Conservation (phyloP, 2,113 vertebrate species). For the Drymodes brunneopygia region DNA sequence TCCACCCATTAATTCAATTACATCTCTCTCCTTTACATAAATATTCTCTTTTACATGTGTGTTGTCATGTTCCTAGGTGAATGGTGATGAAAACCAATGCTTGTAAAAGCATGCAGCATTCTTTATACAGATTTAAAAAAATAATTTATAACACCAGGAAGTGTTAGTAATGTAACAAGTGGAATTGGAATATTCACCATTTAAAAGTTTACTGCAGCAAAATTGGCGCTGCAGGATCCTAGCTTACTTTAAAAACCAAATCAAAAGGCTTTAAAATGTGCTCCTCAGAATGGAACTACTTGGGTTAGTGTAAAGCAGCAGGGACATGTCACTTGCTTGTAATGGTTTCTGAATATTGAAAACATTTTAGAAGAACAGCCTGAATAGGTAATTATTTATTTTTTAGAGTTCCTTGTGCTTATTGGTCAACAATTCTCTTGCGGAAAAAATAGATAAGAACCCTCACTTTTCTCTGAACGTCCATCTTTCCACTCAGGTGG, state of each 20-base stretch:
- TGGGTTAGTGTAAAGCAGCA: not conserved
- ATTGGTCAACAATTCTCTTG: not conserved
- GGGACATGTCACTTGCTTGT: not conserved
- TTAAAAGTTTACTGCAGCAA: not conserved
- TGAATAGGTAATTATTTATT: not conserved
- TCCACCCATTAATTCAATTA: not conserved
- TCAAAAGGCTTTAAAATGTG: not conserved
- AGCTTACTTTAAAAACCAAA: not conserved
- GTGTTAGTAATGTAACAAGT: not conserved
- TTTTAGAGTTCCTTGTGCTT: not conserved
- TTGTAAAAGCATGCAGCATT: not conserved
- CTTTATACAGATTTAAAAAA: not conserved
- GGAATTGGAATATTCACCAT: not conserved
- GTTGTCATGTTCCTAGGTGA: not conserved
- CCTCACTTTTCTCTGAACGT: not conserved
- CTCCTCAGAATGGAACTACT: not conserved
- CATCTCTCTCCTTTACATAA: not conserved
- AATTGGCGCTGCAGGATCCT: not conserved
- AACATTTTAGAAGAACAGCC: not conserved
- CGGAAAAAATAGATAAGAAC: not conserved
- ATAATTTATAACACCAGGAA: not conserved
- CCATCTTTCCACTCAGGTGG: not conserved
- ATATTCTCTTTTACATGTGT: not conserved
- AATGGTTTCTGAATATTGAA: not conserved
- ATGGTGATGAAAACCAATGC: not conserved